phyloP scores from a whole-genome alignment of 2,888 invertebrate species.

The Drosophila prolongata region DNA sequence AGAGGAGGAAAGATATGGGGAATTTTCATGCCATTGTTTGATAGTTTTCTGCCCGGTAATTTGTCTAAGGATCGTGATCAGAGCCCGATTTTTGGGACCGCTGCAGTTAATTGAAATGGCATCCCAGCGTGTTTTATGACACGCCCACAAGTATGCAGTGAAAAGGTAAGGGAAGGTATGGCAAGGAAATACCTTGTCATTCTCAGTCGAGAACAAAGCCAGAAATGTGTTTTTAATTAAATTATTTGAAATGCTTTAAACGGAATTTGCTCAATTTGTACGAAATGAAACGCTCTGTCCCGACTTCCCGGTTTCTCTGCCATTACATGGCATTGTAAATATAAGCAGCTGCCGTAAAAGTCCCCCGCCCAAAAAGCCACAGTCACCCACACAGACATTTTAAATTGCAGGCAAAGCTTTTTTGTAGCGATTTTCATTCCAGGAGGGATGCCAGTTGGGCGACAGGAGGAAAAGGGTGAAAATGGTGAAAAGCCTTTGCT shows the following conservation, averaged over 20 bases:
- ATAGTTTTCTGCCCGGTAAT: constrained; percentile 19
- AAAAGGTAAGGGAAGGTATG: too few species aligned
- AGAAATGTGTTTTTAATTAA: constrained; percentile 65
- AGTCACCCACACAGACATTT: constrained; percentile 27
- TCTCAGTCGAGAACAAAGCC: constrained; percentile 21
- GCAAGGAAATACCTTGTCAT: constrained; percentile 11
- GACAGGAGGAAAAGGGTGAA: neutral
- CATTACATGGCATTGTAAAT: constrained; percentile 17
- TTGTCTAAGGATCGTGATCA: constrained; percentile 4
- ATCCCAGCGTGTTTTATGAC: constrained; percentile 30
- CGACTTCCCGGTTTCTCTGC: neutral
- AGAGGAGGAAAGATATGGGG: neutral
- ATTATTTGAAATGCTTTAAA: constrained; percentile 63
- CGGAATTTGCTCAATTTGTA: constrained; percentile 59
- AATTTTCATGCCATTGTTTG: constrained; percentile 20
- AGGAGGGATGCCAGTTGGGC: neutral
- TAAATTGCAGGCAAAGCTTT: constrained; percentile 53
- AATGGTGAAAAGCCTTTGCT: constrained; percentile 22
- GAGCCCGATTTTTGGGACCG: constrained; percentile 12
- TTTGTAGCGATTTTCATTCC: constrained; percentile 38
- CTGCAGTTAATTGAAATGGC: constrained; percentile 67
- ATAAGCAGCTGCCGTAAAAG: constrained; percentile 11
- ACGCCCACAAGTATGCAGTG: constrained; percentile 51
- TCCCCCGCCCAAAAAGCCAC: constrained; percentile 17
- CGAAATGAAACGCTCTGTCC: constrained; percentile 6